Conservation (phyloP, 37 sponge, comb jelly and placozoan genomes). For the Spongilla lacustris region DNA sequence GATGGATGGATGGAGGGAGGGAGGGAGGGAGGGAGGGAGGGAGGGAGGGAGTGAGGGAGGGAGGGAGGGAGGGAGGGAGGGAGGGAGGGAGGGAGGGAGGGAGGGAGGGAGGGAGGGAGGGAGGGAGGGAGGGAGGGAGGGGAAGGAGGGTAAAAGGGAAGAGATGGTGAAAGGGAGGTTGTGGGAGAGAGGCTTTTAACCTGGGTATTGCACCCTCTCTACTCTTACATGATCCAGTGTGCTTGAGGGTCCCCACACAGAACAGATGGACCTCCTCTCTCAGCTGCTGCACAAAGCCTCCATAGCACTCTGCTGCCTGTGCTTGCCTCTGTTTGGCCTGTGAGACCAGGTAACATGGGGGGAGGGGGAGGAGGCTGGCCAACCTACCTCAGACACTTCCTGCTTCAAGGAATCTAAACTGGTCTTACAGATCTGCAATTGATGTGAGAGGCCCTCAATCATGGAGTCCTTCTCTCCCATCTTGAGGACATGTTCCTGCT, state of each 20-base stretch:
- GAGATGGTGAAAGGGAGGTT: not conserved
- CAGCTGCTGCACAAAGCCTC: not conserved
- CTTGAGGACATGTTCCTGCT: not conserved
- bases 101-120: not conserved
- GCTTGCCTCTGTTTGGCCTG: constrained; percentile 24
- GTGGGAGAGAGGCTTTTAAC: not conserved
- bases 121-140: not conserved
- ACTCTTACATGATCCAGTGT: not conserved
- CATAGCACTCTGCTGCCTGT: not conserved
- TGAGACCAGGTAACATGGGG: not conserved
- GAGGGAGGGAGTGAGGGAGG: not conserved
- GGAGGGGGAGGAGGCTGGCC: not conserved
- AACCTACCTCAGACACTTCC: constrained; percentile 18
- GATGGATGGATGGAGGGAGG: not conserved
- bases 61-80: not conserved
- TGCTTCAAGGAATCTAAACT: constrained; percentile 18
- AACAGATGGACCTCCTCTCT: not conserved
- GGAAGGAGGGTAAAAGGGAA: no score
- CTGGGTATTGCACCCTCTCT: not conserved
- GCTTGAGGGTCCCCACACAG: not conserved
- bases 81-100: not conserved
- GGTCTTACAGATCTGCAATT: constrained; percentile 10
- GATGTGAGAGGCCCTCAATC: constrained; percentile 11
- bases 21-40: not conserved
- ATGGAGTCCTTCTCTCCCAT: constrained; percentile 4